These are phyloP conservation scores for Plecotus auritus DNA, from an alignment of 2,113 vertebrate genomes.

Conservation along the genomic window DNA sequence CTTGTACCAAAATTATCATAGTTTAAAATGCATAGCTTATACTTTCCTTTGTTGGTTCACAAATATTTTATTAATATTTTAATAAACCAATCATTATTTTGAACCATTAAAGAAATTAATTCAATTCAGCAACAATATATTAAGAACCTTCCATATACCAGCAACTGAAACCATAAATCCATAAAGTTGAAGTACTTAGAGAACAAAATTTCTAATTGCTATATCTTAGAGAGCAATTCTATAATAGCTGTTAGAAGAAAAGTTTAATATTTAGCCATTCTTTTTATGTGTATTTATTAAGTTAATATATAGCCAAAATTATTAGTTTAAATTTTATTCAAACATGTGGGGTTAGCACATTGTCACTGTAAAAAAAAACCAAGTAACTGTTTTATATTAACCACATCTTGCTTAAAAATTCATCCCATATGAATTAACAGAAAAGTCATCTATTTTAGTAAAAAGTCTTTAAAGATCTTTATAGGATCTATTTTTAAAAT, in stretches of 20 bases:
- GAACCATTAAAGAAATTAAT: neutral
- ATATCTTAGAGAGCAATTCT: neutral
- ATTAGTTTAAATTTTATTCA: neutral
- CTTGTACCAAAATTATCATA: neutral
- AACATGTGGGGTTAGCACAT: neutral
- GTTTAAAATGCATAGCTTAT: neutral
- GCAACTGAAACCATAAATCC: neutral
- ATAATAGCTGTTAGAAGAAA: neutral
- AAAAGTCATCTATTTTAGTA: neutral
- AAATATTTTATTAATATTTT: neutral
- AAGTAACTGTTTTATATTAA: neutral
- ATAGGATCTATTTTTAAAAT: neutral
- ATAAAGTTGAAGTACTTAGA: neutral
- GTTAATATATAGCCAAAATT: neutral
- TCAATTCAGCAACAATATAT: neutral
- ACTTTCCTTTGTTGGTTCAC: neutral
- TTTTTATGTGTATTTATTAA: neutral
- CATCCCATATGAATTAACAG: neutral
- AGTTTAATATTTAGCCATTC: neutral
- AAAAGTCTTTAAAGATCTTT: neutral
- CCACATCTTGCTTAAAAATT: neutral
- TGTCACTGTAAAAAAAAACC: neutral
- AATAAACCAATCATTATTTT: neutral
- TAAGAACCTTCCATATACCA: neutral
- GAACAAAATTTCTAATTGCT: neutral